Evolutionary conservation across 2,113 vertebrate genomes (phyloP).

Genomic region (Oplegnathus fasciatus): DNA sequence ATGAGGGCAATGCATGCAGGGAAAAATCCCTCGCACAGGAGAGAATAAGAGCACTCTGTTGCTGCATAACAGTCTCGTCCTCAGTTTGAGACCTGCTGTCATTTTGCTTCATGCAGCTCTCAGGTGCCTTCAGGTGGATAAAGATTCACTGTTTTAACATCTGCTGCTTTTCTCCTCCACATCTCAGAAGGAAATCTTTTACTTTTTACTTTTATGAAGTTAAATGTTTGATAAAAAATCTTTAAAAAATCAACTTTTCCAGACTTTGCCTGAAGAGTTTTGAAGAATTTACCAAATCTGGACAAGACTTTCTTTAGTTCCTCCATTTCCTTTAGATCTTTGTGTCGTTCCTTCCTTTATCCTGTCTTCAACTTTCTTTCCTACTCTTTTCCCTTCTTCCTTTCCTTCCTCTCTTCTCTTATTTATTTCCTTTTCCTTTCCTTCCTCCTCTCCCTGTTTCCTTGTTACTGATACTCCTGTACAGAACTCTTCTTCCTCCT

Average conservation of each 20-base stretch:
- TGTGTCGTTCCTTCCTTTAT: background rate
- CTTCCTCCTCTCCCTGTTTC: background rate
- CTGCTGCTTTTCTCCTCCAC: background rate
- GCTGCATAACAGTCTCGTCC: background rate
- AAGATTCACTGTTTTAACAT: background rate
- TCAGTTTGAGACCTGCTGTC: too few species aligned
- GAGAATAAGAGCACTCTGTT: slow-evolving; percentile 15
- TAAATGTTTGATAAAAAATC: too few species aligned
- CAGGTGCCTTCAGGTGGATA: background rate
- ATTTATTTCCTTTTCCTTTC: background rate
- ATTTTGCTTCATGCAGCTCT: background rate
- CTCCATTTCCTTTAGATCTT: background rate
- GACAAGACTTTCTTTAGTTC: background rate
- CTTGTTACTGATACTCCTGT: background rate
- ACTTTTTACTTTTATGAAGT: too few species aligned
- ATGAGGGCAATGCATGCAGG: slow-evolving; percentile 61
- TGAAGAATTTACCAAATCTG: too few species aligned
- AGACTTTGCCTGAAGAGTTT: too few species aligned
- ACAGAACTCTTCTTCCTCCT: background rate
- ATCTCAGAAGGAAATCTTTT: background rate
- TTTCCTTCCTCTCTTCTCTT: background rate
- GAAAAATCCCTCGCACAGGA: slow-evolving; percentile 51
- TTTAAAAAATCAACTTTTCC: too few species aligned
- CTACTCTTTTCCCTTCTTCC: background rate
- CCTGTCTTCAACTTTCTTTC: background rate